Conservation (phyloP, 2,888 invertebrate species). For the Phaonia tiefii region DNA sequence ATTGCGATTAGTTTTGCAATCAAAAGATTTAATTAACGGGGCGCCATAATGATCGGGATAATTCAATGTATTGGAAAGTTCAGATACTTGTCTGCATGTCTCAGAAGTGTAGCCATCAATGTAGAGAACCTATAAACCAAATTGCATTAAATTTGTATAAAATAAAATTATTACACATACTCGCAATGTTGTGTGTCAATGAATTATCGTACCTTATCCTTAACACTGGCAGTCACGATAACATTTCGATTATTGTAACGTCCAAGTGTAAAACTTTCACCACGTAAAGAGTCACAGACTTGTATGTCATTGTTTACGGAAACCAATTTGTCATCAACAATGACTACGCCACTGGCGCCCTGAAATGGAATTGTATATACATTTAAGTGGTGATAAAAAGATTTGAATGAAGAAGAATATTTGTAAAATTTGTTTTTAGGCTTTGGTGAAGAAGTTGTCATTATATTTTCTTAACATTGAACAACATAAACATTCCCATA, state of each 20-base stretch:
- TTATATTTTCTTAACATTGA: no score
- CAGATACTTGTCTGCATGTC: constrained; percentile 79
- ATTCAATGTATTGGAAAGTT: constrained; percentile 79
- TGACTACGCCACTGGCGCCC: constrained; percentile 79
- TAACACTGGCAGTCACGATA: constrained; percentile 79
- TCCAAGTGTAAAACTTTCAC: constrained; percentile 75
- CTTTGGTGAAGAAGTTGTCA: no score
- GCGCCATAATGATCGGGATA: constrained; percentile 77
- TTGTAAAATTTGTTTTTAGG: no score
- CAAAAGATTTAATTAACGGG: constrained; percentile 80
- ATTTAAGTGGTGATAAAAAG: no score
- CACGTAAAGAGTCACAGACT: constrained; percentile 76
- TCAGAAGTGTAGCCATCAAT: constrained; percentile 76
- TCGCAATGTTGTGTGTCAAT: not conserved
- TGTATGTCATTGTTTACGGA: constrained; percentile 78
- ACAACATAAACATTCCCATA: no score
- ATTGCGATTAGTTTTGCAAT: constrained; percentile 82
- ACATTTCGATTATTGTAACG: constrained; percentile 77
- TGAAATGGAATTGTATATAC: no score
- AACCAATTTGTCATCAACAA: constrained; percentile 76
- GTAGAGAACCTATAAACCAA: constrained; percentile 69
- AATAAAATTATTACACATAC: not conserved
- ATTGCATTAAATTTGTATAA: no score
- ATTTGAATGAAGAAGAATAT: no score
- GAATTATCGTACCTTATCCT: constrained; percentile 80